Evolutionary conservation across 2,888 invertebrate genomes (phyloP), one percentile per base, ranked within the genome.

Genomic region (Hirtodrosophila cameraria): DNA sequence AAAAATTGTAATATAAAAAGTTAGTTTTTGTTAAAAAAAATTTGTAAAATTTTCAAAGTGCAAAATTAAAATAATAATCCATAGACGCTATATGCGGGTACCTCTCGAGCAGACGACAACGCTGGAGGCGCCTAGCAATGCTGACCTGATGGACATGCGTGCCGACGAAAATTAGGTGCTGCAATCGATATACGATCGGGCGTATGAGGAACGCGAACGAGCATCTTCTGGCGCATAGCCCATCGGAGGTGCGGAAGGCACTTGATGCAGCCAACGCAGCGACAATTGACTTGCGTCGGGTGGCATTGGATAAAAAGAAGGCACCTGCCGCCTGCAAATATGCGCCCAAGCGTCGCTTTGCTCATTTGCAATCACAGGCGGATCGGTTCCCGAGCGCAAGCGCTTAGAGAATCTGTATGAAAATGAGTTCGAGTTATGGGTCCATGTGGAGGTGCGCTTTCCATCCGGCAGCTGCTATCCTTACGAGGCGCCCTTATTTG

Each of bases 391-490:
- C n/a, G 78, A 82, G 20, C 79, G 71, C 13, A 58, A 58, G 41
- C 67, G 54, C 1, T 25, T n/a, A 38, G 64, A 71, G 0, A 65
- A 64, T 38, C 27, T 82, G 20, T 89, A 81, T 42, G 81, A 83
- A 16, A 88, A 90, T 72, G 91, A 88, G 7, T 85, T 88, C 70
- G 90, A 73, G 65, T 92, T 91, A 88, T 89, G 90, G 79, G 93
- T 95, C 91, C 92, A 94, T 86, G 91, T 96, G 78, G 96, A 96
- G 92, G 92, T 96, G 75, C 92, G 96, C 72, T 96, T 96, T 91
- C 93, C 94, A 0, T 92, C 93, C 70, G 93, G 93, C 83, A 93
- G 93, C 48, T 92, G 92, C 42, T 96, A 96, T 89, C 96, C 96
- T 0, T 94, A 93, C 81, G 94, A 96, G 89, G 92, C 95, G 0